phyloP scores from a whole-genome alignment of 1,140 invertebrate species.

The Zophobas morio region DNA sequence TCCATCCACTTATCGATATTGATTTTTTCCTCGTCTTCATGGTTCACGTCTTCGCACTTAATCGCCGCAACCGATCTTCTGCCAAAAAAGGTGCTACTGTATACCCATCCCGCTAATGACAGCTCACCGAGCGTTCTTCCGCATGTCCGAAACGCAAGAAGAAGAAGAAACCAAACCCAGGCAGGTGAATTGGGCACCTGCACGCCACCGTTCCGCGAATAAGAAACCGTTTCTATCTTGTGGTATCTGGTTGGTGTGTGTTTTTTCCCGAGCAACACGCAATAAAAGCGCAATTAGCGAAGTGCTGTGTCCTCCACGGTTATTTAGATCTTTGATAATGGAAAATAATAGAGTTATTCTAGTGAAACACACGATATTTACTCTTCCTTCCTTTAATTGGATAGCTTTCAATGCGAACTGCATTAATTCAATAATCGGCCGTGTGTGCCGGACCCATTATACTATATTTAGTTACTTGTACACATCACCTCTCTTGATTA shows the following conservation, averaged over 20 bases:
- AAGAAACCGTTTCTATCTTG: slow-evolving; percentile 20
- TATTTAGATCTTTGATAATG: slow-evolving; percentile 62
- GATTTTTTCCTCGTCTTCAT: too few relatives aligned
- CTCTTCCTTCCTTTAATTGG: slow-evolving; percentile 63
- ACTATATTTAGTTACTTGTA: slow-evolving; percentile 41
- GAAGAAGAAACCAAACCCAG: background rate
- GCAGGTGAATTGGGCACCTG: slow-evolving; percentile 37
- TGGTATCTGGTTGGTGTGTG: slow-evolving; percentile 38
- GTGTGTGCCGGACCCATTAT: slow-evolving; percentile 29
- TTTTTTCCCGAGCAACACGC: slow-evolving; percentile 54
- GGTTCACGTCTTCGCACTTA: too few relatives aligned
- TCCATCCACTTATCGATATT: too few relatives aligned
- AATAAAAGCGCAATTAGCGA: slow-evolving; percentile 62
- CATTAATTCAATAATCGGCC: slow-evolving; percentile 51
- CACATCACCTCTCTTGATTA: slow-evolving; percentile 14
- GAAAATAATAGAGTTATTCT: slow-evolving; percentile 64
- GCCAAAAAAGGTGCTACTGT: too few relatives aligned
- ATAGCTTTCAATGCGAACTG: slow-evolving; percentile 53
- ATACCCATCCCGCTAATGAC: too few relatives aligned
- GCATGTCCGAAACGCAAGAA: too few relatives aligned
- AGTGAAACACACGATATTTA: slow-evolving; percentile 61
- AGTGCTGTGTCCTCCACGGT: slow-evolving; percentile 61
- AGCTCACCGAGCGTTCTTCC: too few relatives aligned
- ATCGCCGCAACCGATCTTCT: too few relatives aligned
- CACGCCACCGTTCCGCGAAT: slow-evolving; percentile 24